phyloP scores from a whole-genome alignment of 2,888 invertebrate species.

The Athalia rosae region DNA sequence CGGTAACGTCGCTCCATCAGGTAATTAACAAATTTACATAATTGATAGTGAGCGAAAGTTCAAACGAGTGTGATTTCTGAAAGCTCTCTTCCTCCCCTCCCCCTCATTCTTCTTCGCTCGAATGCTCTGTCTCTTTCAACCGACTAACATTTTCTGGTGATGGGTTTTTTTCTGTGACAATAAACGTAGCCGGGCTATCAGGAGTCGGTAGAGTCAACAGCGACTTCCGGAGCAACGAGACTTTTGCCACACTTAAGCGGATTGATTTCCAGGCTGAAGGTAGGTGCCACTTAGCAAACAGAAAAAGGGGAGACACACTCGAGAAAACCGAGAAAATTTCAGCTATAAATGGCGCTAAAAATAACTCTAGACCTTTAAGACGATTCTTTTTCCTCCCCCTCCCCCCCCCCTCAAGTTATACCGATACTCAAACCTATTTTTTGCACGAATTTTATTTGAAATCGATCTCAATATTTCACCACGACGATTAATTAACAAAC shows the following conservation, averaged over 20 bases:
- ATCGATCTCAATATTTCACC: background rate
- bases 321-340: background rate
- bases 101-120: constrained; percentile 31
- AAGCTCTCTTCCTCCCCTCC: constrained; percentile 2
- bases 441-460: too few species aligned
- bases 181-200: constrained; percentile 67
- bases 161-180: constrained; percentile 51
- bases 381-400: background rate
- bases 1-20: constrained; percentile 69
- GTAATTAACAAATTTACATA: constrained; percentile 53
- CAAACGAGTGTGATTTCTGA: background rate
- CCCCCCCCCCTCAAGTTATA: too few species aligned
- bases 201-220: constrained; percentile 67
- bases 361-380: background rate
- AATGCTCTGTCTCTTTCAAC: constrained; percentile 49
- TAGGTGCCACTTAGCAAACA: constrained; percentile 73
- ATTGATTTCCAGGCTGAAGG: constrained; percentile 83
- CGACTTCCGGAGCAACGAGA: constrained; percentile 72
- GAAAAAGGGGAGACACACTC: background rate
- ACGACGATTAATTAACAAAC: background rate
- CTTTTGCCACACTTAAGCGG: constrained; percentile 82
- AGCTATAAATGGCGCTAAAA: background rate
- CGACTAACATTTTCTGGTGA: constrained; percentile 54
- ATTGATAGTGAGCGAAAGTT: background rate
- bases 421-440: too few species aligned